Evolutionary conservation across 2,113 vertebrate species (phyloP), one percentile per base, ranked within the genome.

Genomic region (Sylvicapra grimmia): DNA sequence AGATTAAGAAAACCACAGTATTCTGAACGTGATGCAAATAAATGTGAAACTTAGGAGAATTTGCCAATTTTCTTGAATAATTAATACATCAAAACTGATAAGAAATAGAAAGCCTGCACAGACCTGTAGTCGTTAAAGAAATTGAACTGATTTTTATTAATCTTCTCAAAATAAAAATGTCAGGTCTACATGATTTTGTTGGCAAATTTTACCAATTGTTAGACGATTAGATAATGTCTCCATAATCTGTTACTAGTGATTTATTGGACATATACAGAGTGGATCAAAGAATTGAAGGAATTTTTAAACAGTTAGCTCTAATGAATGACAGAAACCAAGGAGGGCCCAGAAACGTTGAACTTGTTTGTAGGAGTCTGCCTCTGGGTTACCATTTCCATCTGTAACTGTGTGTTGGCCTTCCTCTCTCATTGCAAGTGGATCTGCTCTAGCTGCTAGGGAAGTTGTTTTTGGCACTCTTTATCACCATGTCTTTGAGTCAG

Each of bases 131-230:
- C 84, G 68, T 29, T 88, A 53, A 82, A 19, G 51, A 86, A 89
- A 31, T 51, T 61, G 12, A 89, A 36, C 19, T 92, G 27, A 11
- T 90, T 56, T 87, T 44, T 97, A 40, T 36, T n/a, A 85, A 77
- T 89, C 23, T 47, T 94, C 53, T 97, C 54, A 77, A 96, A 82
- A 94, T 94, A 56, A 85, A 97, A 82, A 53, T 95, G 53, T 68
- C 51, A 93, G 72, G 8, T 86, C 27, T 13, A 86, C 27, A 6
- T 90, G 51, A 86, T 90, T 96, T 94, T 93, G 51, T 92, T 53
- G 47, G 31, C 8, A 96, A 72, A 19, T 88, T 80, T 96, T 82
- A 87, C 33, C 51, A 58, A 72, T 88, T 92, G 18, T 82, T 96
- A 88, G 72, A 25, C 6, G 16, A 54, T n/a, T 53, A 95, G 49